Evolutionary conservation across 2,113 vertebrate species (phyloP), one percentile per base, ranked within the genome.

Genomic region (Tragulus kanchil): DNA sequence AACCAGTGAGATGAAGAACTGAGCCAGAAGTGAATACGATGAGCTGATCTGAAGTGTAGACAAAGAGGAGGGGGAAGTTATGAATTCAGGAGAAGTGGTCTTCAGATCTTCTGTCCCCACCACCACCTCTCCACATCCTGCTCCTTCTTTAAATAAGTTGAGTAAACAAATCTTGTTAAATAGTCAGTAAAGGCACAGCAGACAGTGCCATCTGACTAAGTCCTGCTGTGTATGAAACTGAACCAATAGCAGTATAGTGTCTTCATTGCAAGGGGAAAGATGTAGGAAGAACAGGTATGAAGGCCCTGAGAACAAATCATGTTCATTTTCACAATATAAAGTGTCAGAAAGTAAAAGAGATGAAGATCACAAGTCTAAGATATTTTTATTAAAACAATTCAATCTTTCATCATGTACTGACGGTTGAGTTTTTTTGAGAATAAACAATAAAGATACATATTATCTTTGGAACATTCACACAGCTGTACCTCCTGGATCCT

Each of bases 321-420:
- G 67, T 89, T 91, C 71, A 85, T 85, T 81, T 85, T 13, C 45
- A 88, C 42, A 36, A 42, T 84, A 59, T 25, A 75, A 69, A 65
- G 48, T 31, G 1, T 69, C 65, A 93, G 83, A 93, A 94, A 64
- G 61, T 77, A 71, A 73, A 1, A 85, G 28, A 84, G 31, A 88
- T 84, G 45, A 13, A 8, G 26, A 95, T 69, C 45, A 94, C 85
- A 96, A 93, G 90, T 8, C 54, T 83, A 89, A 79, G 8, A 85
- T 81, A 8, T 64, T 94, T 91, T 94, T 82, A 62, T 78, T 97
- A 45, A 96, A 94, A 85, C 15, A 73, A 89, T 69, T 65, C n/a
- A 91, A 84, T 75, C 71, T 67, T 78, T 93, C 79, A 89, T 73
- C 28, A 86, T 79, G 96, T 87, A 93, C 75, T 56, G 26, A 95